Evolutionary conservation across 2,797 vertebrate genomes (phyloP), one percentile per base, ranked within the genome.

Genomic region (Sebastes aleutianus): DNA sequence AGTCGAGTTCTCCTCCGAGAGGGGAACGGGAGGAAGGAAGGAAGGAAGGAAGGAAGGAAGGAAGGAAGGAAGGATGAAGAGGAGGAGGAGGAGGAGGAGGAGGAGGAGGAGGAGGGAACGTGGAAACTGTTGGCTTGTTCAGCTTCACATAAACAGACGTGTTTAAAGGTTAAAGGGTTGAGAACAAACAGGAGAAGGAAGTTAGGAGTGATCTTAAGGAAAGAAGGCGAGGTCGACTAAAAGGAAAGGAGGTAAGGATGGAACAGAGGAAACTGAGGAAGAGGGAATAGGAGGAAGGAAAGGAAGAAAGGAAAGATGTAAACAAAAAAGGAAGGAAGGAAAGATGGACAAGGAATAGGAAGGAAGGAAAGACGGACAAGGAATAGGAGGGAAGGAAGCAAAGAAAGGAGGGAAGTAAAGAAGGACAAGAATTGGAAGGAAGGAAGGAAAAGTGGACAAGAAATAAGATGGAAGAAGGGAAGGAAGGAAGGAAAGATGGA

Each of bases 1-100:
- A 95, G 96, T 95, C 89, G 87, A 89, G 92, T 96, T 96, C 95
- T 95, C 91, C 89, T 92, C 94, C 73, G 84, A 87, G 78, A 34
- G 50, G 43, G 72, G 78, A 66, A 54, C 32, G 13, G 58, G 58
- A 83, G 72, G 82, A 75, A 77, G 75, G 59, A 76, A 53, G 56
- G 39, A 64, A 53, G 56, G 14, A 79, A 47, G 57, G 32, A 54
- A 50, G 50, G 50, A 64, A 53, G 54, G 59, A 76, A 50, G 56
- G 39, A 64, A 53, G 56, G 14, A 32, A 34, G 32, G 32, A 34
- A 11, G 10, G 34, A 36, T 4, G 34, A 12, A 11, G 34, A 53
- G 18, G 61, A 63, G 22, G 57, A 63, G 29, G 29, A 26, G 26
- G 24, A 66, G 32, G 32, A 69, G 14, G 27, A 59, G 36, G 26